These are phyloP conservation scores for Lissonota sp. DNA, from an alignment of 2,888 invertebrate genomes.

Conservation along the genomic window DNA sequence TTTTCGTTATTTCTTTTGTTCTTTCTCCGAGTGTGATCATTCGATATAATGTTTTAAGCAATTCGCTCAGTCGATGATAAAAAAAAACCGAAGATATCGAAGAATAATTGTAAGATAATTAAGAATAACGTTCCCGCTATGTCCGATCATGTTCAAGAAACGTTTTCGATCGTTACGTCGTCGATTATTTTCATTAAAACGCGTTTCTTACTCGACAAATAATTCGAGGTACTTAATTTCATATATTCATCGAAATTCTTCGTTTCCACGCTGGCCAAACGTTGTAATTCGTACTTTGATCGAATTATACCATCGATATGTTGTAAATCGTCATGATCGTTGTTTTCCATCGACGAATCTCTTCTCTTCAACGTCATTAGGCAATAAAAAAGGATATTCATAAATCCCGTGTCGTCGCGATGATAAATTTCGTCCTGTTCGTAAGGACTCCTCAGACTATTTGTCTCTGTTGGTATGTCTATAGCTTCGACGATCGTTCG, in stretches of 20 bases:
- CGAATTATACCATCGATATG: conserved; percentile 34
- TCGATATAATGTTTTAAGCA: conserved; percentile 37
- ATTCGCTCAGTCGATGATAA: conserved; percentile 57
- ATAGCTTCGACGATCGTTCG: conserved; percentile 1
- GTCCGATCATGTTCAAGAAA: conserved; percentile 11
- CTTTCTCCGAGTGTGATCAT: conserved; percentile 25
- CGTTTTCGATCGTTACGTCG: not conserved
- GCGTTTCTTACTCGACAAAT: conserved; percentile 67
- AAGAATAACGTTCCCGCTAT: conserved; percentile 15
- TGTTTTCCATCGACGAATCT: not conserved
- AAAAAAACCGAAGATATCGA: conserved; percentile 16
- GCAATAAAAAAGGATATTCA: conserved; percentile 67
- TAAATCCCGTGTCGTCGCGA: conserved; percentile 83
- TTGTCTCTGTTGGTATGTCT: not conserved
- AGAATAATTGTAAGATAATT: conserved; percentile 36
- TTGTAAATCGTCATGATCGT: conserved; percentile 1
- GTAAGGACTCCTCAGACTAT: conserved; percentile 84
- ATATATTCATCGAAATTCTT: conserved; percentile 67
- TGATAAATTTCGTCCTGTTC: conserved; percentile 85
- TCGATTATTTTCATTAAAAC: conserved; percentile 35
- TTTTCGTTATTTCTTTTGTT: conserved; percentile 23
- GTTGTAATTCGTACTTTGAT: conserved; percentile 65
- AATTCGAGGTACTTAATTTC: conserved; percentile 69
- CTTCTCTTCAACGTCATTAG: conserved; percentile 35
- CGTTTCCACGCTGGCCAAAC: conserved; percentile 58